Evolutionary conservation across 1,140 invertebrate species (phyloP).

Genomic region (Drosophila arizonae): DNA sequence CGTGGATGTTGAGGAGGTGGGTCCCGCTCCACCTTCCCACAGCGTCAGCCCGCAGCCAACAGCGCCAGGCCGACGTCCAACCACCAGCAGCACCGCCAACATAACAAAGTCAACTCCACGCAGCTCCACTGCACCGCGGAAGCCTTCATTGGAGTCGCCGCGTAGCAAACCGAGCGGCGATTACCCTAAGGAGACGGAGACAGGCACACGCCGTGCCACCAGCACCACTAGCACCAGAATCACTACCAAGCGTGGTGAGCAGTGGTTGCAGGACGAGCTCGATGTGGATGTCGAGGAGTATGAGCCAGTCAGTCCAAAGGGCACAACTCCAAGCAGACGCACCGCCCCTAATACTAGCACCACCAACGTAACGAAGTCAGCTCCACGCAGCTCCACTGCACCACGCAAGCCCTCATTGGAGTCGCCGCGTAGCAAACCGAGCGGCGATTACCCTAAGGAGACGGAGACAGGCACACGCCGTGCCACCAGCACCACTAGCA

Average conservation of each 20-base stretch:
- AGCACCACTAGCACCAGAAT: constrained; percentile 12
- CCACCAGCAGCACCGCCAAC: constrained; percentile 13
- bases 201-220: constrained; percentile 9
- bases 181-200: too few species aligned
- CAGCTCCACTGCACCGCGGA: too few species aligned
- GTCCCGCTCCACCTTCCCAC: background rate
- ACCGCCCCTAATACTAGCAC: constrained; percentile 13
- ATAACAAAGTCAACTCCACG: too few species aligned
- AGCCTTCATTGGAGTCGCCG: too few species aligned
- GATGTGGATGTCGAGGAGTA: constrained; percentile 60
- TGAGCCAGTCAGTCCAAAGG: background rate
- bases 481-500: constrained; percentile 7
- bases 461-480: background rate
- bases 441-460: background rate
- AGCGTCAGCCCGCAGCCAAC: background rate
- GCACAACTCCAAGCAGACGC: constrained; percentile 5
- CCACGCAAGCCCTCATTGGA: too few species aligned
- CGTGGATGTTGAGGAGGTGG: constrained; percentile 52
- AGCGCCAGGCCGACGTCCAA: background rate
- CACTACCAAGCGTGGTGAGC: constrained; percentile 47
- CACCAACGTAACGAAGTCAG: background rate
- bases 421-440: too few species aligned
- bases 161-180: too few species aligned
- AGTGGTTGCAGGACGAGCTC: constrained; percentile 55
- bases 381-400: too few species aligned